Base-by-base conservation (phyloP, 2,888 invertebrate species). In the Mycalesis mineus region DNA sequence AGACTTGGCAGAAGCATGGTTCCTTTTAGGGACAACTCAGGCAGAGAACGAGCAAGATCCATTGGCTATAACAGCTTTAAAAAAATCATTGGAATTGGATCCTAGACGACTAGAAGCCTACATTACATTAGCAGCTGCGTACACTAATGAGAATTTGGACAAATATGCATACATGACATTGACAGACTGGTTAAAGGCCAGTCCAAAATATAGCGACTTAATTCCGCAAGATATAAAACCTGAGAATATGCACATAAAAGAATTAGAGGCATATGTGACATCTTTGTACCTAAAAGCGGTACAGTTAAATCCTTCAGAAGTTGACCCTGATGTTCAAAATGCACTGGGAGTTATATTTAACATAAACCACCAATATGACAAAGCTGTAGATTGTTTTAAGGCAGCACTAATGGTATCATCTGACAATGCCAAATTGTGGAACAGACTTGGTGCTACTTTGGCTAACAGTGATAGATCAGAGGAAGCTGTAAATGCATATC, bases 41-140 rank as follows among this genome's bases (percentile, higher is more conserved):
- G 97, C 99, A 39, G 98, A 99, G 91, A 99, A 99, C 88, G 99
- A 99, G 89, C 98, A 95, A 87, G 99, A 99, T 83, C 95, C 96
- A 2, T 91, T 94, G 67, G 98, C 98, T 8, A 99, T 99, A 70
- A 93, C 95, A 45, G 99, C 99, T 0, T 89, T 99, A 31, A 95
- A 95, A 75, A 95, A 94, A 80, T 97, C 97, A 58, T 77, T 97
- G 48, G 91, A 93, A 57, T 77, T 98, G 55, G 93, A 96, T 61
- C 95, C 97, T 0, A 90, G 91, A 8, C 97, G 98, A 80, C 84
- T 95, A 49, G 92, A 92, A 63, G 98, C 97, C 0, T 91, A 98
- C 55, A 96, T 98, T 93, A 94, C 96, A 0, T 86, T 99, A 55
- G 97, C 98, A 36, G 97, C 98, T 14, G 96, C 97, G 67, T 97